Evolutionary conservation across 1,140 invertebrate species (phyloP), one percentile per base, ranked within the genome.

Genomic region (Notospermus geniculatus): DNA sequence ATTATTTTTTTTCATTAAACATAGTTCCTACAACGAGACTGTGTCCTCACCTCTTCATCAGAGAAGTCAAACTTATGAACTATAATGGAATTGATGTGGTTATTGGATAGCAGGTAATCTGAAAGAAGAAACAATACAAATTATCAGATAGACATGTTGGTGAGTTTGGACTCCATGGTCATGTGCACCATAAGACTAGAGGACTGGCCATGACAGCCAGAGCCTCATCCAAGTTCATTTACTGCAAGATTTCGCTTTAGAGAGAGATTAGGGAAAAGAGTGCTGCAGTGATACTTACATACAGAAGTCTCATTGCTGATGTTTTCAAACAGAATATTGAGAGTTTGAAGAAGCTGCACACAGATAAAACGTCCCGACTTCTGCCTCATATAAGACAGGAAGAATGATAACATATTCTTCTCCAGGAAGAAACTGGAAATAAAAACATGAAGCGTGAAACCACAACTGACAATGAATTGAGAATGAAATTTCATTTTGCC

Each of bases 241-340:
- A n/a, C n/a, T n/a, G n/a, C n/a, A n/a, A n/a, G n/a, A n/a, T n/a
- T n/a, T n/a, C n/a, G n/a, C n/a, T n/a, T n/a, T n/a, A n/a, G n/a
- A n/a, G n/a, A n/a, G n/a, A n/a, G n/a, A n/a, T n/a, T n/a, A n/a
- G n/a, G n/a, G n/a, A n/a, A n/a, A n/a, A n/a, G n/a, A n/a, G n/a
- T n/a, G n/a, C 32, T 5, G 17, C 30, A 9, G 9, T 5, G 23
- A 54, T 46, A 89, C 92, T 91, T 87, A 99, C 96, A 99, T 56
- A 99, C 83, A 52, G 95, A 98, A 32, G 96, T 99, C 84, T 98
- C 95, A 84, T 97, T 96, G 58, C 93, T 85, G 70, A 99, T 99
- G 80, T 99, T 99, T 84, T 99, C 96, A 87, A 99, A 99, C 43
- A 99, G 83, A 78, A 99, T 99, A 83, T 99, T 99, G 2, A 99